phyloP scores from a whole-genome alignment of 2,888 invertebrate genomes.

The Amphipoea lucens region DNA sequence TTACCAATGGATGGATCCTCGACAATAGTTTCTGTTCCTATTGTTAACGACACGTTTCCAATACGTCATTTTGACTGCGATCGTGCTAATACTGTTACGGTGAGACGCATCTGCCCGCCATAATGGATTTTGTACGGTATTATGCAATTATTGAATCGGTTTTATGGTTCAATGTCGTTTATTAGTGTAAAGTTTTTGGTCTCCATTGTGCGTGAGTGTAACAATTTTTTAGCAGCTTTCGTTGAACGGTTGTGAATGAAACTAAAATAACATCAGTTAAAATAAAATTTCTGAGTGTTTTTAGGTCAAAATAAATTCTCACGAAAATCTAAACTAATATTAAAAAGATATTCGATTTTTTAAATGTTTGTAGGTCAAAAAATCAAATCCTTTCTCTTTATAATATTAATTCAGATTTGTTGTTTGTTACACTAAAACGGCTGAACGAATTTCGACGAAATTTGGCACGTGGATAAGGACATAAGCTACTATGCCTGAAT shows the following conservation, averaged over 20 bases:
- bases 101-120: slow-evolving; percentile 60
- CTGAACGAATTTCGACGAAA: not conserved
- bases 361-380: not conserved
- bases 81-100: slow-evolving; percentile 63
- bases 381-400: not conserved
- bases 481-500: not conserved
- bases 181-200: slow-evolving; percentile 39
- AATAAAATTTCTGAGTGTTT: no score
- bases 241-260: not conserved
- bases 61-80: slow-evolving; percentile 78
- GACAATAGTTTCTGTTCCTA: slow-evolving; percentile 72
- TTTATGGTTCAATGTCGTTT: slow-evolving; percentile 50
- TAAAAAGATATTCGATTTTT: not conserved
- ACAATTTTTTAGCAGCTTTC: slow-evolving; percentile 29
- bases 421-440: not conserved
- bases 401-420: not conserved
- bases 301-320: not conserved
- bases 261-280: not conserved
- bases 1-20: slow-evolving; percentile 62
- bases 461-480: not conserved
- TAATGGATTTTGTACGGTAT: slow-evolving; percentile 65
- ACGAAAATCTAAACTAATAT: not conserved
- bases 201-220: slow-evolving; percentile 33
- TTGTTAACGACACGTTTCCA: slow-evolving; percentile 82
- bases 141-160: slow-evolving; percentile 59